A percentile compares a stretch with the other conserved stretches of the same genome.
phyloP scores from a whole-genome alignment of 2,888 invertebrate genomes.

The Macaria notata region DNA sequence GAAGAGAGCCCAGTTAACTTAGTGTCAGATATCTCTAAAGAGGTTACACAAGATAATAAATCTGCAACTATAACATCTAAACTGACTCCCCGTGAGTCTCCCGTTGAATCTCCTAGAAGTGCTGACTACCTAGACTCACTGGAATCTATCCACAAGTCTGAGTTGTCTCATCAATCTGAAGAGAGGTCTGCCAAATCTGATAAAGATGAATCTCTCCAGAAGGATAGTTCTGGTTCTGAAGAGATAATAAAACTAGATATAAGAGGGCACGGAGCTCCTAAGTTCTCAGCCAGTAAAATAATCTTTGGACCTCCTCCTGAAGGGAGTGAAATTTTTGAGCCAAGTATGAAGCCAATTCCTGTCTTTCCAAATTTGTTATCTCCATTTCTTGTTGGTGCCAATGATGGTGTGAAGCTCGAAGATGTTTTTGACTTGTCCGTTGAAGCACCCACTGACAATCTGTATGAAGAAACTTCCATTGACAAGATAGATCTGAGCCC shows the following conservation, averaged over 20 bases:
- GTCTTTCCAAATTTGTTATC: slow-evolving; percentile 65
- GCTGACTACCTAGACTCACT: slow-evolving; percentile 63
- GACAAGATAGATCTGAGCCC: slow-evolving; percentile 16
- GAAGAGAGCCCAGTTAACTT: slow-evolving; percentile 72
- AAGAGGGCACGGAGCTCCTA: slow-evolving; percentile 67
- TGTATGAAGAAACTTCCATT: slow-evolving; percentile 12
- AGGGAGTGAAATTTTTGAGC: slow-evolving; percentile 57
- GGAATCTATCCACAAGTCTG: slow-evolving; percentile 47
- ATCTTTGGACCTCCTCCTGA: slow-evolving; percentile 74
- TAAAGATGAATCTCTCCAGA: slow-evolving; percentile 43
- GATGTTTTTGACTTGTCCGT: slow-evolving; percentile 50
- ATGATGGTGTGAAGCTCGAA: slow-evolving; percentile 53
- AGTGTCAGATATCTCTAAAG: slow-evolving; percentile 64
- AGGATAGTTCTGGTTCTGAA: slow-evolving; percentile 65
- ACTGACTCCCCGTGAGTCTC: slow-evolving; percentile 38
- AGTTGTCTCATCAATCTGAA: slow-evolving; percentile 39
- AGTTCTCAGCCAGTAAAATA: slow-evolving; percentile 64
- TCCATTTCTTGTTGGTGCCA: slow-evolving; percentile 64
- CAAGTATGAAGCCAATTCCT: slow-evolving; percentile 54
- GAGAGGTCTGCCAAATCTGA: slow-evolving; percentile 40
- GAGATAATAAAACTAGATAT: slow-evolving; percentile 78
- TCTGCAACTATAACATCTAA: slow-evolving; percentile 37
- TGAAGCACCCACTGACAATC: slow-evolving; percentile 34
- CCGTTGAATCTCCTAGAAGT: slow-evolving; percentile 57
- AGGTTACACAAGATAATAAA: slow-evolving; percentile 40